Evolutionary conservation across 2,797 vertebrate genomes (phyloP).

Genomic region (Cryptoprocta ferox): DNA sequence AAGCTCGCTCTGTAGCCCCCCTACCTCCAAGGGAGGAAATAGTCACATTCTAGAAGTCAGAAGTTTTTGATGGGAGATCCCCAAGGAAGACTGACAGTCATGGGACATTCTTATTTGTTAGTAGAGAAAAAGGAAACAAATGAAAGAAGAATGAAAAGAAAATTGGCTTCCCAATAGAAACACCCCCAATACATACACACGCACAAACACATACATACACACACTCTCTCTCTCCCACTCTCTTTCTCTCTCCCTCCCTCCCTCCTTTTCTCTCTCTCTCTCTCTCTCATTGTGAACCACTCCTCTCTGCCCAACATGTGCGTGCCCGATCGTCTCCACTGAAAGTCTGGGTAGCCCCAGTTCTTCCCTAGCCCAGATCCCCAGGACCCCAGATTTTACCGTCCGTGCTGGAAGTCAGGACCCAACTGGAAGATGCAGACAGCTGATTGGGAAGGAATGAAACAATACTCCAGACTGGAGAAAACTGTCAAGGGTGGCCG

Average conservation of each 20-base stretch:
- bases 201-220: background rate
- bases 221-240: too few species aligned
- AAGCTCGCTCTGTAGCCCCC: background rate
- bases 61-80: background rate
- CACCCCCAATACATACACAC: background rate
- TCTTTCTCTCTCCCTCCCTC: too few species aligned
- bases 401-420: constrained; percentile 38
- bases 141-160: background rate
- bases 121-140: background rate
- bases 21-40: background rate
- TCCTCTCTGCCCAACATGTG: background rate
- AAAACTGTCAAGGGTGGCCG: background rate
- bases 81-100: background rate
- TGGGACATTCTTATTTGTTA: background rate
- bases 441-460: background rate
- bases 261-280: background rate
- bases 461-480: background rate
- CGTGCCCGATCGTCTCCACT: background rate
- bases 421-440: background rate
- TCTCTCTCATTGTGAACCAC: background rate
- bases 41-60: background rate
- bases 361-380: background rate
- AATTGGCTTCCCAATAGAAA: background rate
- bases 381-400: constrained; percentile 69
- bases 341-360: background rate